These are phyloP conservation scores for Phacellophora camtschatica DNA, from an alignment of 30 jellyfish, hydroid and myxozoan species.

Conservation along the genomic window DNA sequence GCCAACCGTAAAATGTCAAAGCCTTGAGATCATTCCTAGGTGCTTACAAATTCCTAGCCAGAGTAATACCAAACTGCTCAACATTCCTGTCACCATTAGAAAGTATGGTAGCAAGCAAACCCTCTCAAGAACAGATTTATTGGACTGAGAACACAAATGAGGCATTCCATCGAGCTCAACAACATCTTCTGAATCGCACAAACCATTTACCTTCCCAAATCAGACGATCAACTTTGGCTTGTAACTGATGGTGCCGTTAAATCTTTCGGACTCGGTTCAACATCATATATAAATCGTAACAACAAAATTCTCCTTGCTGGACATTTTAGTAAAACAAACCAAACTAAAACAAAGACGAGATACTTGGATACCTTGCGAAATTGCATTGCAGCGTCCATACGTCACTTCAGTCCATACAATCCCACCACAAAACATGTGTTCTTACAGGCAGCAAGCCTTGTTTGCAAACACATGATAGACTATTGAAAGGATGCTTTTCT, in stretches of 20 bases:
- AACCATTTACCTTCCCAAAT: slow-evolving; percentile 32
- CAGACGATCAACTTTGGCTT: slow-evolving; percentile 38
- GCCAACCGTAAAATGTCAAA: slow-evolving; percentile 61
- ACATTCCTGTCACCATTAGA: slow-evolving; percentile 24
- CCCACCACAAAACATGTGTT: slow-evolving; percentile 28
- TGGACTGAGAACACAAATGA: slow-evolving; percentile 12
- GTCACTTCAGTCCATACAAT: slow-evolving; percentile 61
- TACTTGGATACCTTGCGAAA: slow-evolving; percentile 66
- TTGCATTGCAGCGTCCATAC: slow-evolving; percentile 61
- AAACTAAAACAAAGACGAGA: slow-evolving; percentile 43
- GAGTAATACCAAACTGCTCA: slow-evolving; percentile 29
- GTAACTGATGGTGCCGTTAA: slow-evolving; percentile 60
- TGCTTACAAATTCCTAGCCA: slow-evolving; percentile 50
- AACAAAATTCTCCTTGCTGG: slow-evolving; percentile 46
- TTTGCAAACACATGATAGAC: slow-evolving; percentile 64
- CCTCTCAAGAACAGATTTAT: background rate
- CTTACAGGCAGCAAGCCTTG: slow-evolving; percentile 72
- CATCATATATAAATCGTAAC: slow-evolving; percentile 34
- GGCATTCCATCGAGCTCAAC: slow-evolving; percentile 8
- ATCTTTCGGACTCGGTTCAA: slow-evolving; percentile 41
- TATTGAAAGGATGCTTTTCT: slow-evolving; percentile 43
- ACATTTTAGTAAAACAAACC: slow-evolving; percentile 62
- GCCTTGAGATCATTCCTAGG: slow-evolving; percentile 56
- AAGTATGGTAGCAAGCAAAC: slow-evolving; percentile 18
- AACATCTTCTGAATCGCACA: background rate